Evolutionary conservation across 2,888 invertebrate genomes (phyloP).

Genomic region (Eupithecia exiguata): DNA sequence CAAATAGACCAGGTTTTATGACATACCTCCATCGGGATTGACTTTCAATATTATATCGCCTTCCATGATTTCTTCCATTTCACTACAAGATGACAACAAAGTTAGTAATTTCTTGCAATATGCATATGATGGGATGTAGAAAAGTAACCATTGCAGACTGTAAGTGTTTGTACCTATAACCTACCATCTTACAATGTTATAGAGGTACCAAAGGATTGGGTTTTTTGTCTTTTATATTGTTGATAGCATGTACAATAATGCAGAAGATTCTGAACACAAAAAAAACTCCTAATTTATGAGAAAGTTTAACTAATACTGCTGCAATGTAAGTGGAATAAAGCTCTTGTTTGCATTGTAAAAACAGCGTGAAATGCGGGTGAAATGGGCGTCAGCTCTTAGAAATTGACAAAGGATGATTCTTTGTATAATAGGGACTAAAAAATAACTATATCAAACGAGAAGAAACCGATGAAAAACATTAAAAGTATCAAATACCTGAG

Average conservation of each 20-base stretch:
- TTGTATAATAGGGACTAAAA: neutral
- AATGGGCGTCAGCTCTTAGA: neutral
- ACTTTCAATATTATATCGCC: constrained; percentile 45
- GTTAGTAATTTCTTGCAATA: neutral
- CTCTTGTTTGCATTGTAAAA: constrained; percentile 21
- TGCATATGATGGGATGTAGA: neutral
- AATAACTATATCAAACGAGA: neutral
- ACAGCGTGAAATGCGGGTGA: neutral
- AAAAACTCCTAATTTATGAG: neutral
- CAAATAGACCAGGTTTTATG: neutral
- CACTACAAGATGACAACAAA: constrained; percentile 27
- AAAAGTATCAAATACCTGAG: constrained; percentile 37
- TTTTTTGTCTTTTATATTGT: neutral
- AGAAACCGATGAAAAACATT: constrained; percentile 4
- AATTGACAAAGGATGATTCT: neutral
- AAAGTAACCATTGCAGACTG: neutral
- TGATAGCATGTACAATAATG: neutral
- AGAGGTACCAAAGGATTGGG: neutral
- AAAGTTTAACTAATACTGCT: neutral
- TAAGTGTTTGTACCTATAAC: neutral
- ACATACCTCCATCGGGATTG: constrained; percentile 43
- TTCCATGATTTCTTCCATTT: constrained; percentile 45
- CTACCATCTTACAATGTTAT: neutral
- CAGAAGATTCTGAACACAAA: neutral
- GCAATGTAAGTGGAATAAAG: constrained; percentile 4